phyloP scores from a whole-genome alignment of 2,888 invertebrate genomes.

The Apotomis capreana region DNA sequence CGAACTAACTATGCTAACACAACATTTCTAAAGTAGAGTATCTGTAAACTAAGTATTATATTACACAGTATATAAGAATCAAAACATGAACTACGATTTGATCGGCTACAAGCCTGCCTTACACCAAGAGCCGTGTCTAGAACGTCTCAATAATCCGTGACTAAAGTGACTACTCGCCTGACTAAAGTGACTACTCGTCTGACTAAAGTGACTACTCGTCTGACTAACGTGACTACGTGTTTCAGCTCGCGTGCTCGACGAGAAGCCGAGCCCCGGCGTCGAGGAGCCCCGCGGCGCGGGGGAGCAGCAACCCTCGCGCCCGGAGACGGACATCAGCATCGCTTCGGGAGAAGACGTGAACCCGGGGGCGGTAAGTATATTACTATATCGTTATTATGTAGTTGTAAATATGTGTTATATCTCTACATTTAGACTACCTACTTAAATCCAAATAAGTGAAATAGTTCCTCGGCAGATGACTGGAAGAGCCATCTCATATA shows the following conservation, averaged over 20 bases:
- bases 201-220: not conserved
- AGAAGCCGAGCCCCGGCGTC: slow-evolving; percentile 57
- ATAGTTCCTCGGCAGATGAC: too few relatives aligned
- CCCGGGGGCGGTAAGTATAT: slow-evolving; percentile 64
- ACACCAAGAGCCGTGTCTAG: not conserved
- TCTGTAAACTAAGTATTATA: not conserved
- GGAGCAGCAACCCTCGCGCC: slow-evolving; percentile 69
- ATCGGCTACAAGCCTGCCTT: not conserved
- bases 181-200: not conserved
- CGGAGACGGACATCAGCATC: slow-evolving; percentile 75
- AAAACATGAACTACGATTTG: not conserved
- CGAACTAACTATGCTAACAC: too few relatives aligned
- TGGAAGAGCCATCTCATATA: too few relatives aligned
- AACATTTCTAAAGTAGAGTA: not conserved
- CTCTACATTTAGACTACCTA: too few relatives aligned
- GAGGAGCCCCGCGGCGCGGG: slow-evolving; percentile 63
- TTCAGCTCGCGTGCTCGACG: slow-evolving; percentile 68
- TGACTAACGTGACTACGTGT: slow-evolving; percentile 36
- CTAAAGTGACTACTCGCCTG: not conserved
- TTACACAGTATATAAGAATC: not conserved
- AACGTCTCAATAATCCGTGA: not conserved
- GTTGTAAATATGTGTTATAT: too few relatives aligned
- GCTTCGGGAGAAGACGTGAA: slow-evolving; percentile 67
- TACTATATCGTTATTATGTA: not conserved
- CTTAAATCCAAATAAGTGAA: too few relatives aligned